These are phyloP conservation scores for Acheta domesticus DNA, from an alignment of 2,888 invertebrate genomes.

Conservation along the genomic window DNA sequence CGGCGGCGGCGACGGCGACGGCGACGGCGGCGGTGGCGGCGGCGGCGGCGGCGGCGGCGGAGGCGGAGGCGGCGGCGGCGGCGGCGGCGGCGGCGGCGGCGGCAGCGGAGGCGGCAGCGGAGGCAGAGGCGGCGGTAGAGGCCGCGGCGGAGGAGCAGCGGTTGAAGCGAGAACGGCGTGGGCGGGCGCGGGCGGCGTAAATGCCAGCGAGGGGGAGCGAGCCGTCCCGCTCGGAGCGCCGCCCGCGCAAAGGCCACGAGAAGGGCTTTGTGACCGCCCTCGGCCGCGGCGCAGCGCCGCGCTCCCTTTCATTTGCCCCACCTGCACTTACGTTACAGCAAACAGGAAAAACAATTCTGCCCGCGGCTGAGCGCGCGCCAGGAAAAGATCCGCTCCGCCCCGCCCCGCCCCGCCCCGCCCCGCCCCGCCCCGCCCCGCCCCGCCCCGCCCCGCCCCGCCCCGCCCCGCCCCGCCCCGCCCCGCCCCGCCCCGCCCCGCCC, in stretches of 20 bases:
- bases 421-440: no score
- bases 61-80: no score
- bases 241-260: background rate
- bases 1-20: no score
- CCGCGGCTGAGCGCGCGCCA: no score
- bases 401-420: no score
- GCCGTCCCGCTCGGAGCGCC: background rate
- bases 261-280: background rate
- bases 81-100: no score
- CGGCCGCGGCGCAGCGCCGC: background rate
- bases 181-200: background rate
- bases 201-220: background rate
- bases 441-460: no score
- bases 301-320: conserved; percentile 11
- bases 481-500: no score
- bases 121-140: background rate
- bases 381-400: no score
- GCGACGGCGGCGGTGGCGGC: no score
- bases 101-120: background rate
- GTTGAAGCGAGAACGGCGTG: background rate
- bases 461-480: no score
- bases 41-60: no score
- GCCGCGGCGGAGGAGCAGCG: background rate
- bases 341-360: background rate
- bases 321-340: conserved; percentile 18